phyloP scores from a whole-genome alignment of 2,113 vertebrate species.

The Centropus bengalensis region DNA sequence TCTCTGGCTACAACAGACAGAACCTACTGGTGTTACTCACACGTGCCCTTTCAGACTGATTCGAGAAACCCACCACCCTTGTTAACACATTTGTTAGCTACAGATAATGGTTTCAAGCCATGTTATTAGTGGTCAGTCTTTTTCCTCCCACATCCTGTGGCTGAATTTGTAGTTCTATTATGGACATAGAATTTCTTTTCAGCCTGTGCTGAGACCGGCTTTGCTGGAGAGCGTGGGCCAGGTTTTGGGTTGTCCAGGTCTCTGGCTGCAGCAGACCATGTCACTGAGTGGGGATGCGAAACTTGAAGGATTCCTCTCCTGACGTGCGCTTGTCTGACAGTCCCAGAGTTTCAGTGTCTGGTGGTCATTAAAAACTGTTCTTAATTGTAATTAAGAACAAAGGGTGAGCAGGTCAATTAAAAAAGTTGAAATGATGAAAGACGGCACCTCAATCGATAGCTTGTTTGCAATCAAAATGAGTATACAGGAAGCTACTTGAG shows the following conservation, averaged over 20 bases:
- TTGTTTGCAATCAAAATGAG: not conserved
- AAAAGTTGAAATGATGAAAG: too few species aligned
- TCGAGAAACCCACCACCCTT: not conserved
- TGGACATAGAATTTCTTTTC: not conserved
- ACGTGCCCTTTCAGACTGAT: not conserved
- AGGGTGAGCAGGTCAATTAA: too few species aligned
- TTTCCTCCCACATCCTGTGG: not conserved
- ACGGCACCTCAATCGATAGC: too few species aligned
- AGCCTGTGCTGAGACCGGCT: not conserved
- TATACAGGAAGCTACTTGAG: not conserved
- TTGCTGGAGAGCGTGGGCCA: not conserved
- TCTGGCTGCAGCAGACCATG: not conserved
- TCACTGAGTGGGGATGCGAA: not conserved
- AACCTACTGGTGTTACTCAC: not conserved
- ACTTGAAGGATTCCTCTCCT: not conserved
- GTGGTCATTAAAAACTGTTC: not conserved
- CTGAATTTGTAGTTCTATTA: not conserved
- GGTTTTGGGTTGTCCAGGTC: not conserved
- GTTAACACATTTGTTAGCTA: accelerated
- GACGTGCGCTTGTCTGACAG: not conserved
- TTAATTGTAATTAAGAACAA: not conserved
- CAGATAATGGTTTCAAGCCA: not conserved
- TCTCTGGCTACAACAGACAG: not conserved
- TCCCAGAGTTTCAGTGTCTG: not conserved
- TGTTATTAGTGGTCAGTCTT: not conserved